Evolutionary conservation across 2,888 invertebrate species (phyloP).

Genomic region (Lepas anatifera): DNA sequence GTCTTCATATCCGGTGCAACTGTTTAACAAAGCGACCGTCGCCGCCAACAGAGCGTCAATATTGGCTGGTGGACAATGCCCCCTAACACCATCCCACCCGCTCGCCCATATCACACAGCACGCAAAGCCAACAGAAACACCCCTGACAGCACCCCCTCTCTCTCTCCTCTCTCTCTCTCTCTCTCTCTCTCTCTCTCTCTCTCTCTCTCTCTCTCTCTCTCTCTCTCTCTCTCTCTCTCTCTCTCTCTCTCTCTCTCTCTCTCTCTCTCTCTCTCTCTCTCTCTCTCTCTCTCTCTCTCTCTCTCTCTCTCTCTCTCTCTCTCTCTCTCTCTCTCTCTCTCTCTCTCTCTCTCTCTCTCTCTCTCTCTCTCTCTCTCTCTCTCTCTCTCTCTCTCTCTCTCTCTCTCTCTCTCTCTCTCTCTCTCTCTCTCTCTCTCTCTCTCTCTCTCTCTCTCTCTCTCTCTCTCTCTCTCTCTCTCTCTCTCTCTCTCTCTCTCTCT

Average conservation of each 20-base stretch:
- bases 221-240: neutral
- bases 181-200: neutral
- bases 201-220: neutral
- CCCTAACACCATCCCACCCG: too few species aligned
- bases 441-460: slow-evolving; percentile 14
- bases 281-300: neutral
- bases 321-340: slow-evolving; percentile 11
- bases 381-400: neutral
- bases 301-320: neutral
- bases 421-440: slow-evolving; percentile 12
- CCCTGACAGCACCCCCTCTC: too few species aligned
- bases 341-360: neutral
- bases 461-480: slow-evolving; percentile 11
- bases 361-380: neutral
- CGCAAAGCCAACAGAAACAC: neutral
- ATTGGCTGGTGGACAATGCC: too few species aligned
- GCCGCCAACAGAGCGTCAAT: too few species aligned
- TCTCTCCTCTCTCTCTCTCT: too few species aligned
- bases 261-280: neutral
- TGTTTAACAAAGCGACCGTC: too few species aligned
- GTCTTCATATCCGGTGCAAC: too few species aligned
- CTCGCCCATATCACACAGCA: too few species aligned
- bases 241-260: neutral
- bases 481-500: slow-evolving; percentile 10
- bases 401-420: neutral